Percentiles rank a stretch among this genome's conserved stretches.
phyloP scores from a whole-genome alignment of 2,888 invertebrate genomes.

The Himalopsyche japonica region DNA sequence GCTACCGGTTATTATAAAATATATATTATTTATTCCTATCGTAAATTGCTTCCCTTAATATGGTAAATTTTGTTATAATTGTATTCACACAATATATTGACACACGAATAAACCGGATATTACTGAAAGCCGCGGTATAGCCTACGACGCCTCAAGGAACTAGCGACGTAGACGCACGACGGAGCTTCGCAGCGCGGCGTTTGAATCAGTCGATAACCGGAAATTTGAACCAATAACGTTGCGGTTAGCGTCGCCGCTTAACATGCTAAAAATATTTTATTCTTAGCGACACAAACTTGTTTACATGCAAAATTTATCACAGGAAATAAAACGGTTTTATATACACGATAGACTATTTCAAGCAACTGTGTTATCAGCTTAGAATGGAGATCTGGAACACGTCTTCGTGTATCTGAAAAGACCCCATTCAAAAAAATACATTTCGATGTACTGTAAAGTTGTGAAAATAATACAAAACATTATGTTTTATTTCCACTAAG shows the following conservation, averaged over 20 bases:
- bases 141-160: slow-evolving; percentile 1
- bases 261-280: neutral
- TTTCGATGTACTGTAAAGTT: too few species aligned
- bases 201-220: slow-evolving; percentile 2
- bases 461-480: too few species aligned
- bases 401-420: too few species aligned
- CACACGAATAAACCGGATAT: slow-evolving; percentile 27
- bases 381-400: too few species aligned
- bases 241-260: neutral
- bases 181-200: neutral
- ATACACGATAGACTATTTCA: too few species aligned
- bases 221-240: slow-evolving; percentile 22
- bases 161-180: neutral
- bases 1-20: neutral
- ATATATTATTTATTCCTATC: neutral
- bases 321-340: too few species aligned
- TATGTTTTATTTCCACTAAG: too few species aligned
- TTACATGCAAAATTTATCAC: too few species aligned
- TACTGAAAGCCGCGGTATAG: slow-evolving; percentile 5
- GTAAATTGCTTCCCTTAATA: neutral
- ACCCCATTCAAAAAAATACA: too few species aligned
- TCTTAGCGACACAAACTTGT: neutral
- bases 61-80: neutral
- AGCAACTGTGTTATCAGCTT: too few species aligned
- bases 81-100: slow-evolving; percentile 9